Evolutionary conservation across 2,113 vertebrate genomes (phyloP).

Genomic region (Tachysurus vachellii): DNA sequence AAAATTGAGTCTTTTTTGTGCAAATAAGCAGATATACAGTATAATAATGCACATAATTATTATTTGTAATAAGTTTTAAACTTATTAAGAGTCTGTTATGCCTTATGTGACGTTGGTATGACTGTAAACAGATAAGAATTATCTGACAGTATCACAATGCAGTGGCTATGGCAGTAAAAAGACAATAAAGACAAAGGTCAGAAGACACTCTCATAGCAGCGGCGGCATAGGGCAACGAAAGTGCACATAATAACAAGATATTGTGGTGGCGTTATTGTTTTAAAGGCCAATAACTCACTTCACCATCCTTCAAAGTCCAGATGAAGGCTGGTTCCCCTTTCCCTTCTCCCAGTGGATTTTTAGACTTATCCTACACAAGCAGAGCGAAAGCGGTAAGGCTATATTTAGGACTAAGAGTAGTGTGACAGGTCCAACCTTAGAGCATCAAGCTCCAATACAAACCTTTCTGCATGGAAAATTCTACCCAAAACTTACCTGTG

Average conservation of each 20-base stretch:
- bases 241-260: slow-evolving; percentile 23
- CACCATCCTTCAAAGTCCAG: slow-evolving; percentile 67
- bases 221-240: slow-evolving; percentile 3
- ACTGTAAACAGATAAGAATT: slow-evolving; percentile 1
- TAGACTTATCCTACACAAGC: slow-evolving; percentile 74
- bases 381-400: slow-evolving; percentile 65
- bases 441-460: slow-evolving; percentile 36
- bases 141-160: slow-evolving; percentile 34
- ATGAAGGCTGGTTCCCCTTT: slow-evolving; percentile 44
- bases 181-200: slow-evolving; percentile 36
- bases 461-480: slow-evolving; percentile 23
- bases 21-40: background rate
- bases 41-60: background rate
- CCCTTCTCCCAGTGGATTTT: slow-evolving; percentile 61
- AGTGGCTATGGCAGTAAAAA: slow-evolving; percentile 2
- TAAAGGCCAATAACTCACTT: slow-evolving; percentile 67
- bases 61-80: background rate
- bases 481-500: slow-evolving; percentile 31
- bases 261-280: slow-evolving; percentile 34
- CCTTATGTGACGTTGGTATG: background rate
- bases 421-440: slow-evolving; percentile 19
- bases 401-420: slow-evolving; percentile 4
- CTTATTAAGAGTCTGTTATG: background rate
- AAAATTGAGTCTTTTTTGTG: background rate
- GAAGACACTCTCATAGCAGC: slow-evolving; percentile 13